Evolutionary conservation across 2,888 invertebrate genomes (phyloP), one percentile per base, ranked within the genome.

Genomic region (Drosophila picticornis): DNA sequence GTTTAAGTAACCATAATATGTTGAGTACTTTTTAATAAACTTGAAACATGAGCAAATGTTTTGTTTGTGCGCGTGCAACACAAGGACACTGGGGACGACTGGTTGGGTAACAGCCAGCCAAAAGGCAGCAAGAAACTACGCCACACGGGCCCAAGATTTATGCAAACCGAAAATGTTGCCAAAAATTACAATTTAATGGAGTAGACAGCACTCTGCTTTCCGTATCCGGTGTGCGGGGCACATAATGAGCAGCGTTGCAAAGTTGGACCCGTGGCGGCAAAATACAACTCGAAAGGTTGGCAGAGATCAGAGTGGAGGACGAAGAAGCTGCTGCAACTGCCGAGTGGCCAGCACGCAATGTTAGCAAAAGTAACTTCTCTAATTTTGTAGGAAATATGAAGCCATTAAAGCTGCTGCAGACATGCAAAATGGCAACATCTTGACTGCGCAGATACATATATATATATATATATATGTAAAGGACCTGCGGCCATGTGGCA

Each of bases 151-250:
- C 72, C 61, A 83, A 88, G 90, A 88, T 91, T 91, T 91, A 91
- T 91, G 90, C 86, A 83, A 83, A 82, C 85, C 90, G 69, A 90
- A 46, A 90, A 90, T 90, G 83, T 88, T 90, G 88, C 83, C 92
- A 90, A 91, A 91, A 91, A 91, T 91, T 91, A 91, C 92, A 90
- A 91, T 91, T 91, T 91, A 91, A 91, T 91, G 90, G 83, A 91
- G 86, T 88, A 80, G 82, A 88, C 77, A 61, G 57, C 56, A 38
- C 52, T 63, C n/a, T 27, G 59, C 51, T 29, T 7, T 52, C 59
- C 51, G 70, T 46, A 25, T 46, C 46, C 57, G 52, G 63, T 74
- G 67, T 58, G 60, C 84, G 76, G 75, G 75, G 66, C 69, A 75
- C 88, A 81, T 91, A 91, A 91, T 91, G 90, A 90, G 88, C 81